phyloP scores from a whole-genome alignment of 64 coral and sea anemone species.

The Pachyseris speciosa region DNA sequence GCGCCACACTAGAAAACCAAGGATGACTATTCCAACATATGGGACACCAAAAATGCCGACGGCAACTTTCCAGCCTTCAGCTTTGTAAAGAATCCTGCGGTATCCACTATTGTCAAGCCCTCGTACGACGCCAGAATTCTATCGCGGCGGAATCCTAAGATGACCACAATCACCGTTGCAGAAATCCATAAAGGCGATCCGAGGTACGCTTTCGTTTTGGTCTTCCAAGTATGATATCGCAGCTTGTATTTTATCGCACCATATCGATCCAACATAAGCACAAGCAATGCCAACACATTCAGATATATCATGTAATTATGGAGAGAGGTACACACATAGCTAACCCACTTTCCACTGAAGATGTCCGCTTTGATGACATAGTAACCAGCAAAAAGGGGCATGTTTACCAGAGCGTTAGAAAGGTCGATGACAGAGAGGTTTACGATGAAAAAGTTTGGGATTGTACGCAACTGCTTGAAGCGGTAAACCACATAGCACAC shows the following conservation, averaged over 20 bases:
- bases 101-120: not conserved
- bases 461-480: conserved; percentile 6
- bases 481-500: not conserved
- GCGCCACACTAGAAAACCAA: not conserved
- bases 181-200: not conserved
- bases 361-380: not conserved
- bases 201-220: not conserved
- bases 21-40: not conserved
- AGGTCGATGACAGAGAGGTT: conserved; percentile 45
- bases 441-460: conserved; percentile 34
- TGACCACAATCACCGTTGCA: not conserved
- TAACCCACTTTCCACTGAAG: not conserved
- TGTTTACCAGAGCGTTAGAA: conserved; percentile 13
- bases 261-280: conserved; percentile 17
- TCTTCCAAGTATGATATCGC: conserved; percentile 24
- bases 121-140: not conserved
- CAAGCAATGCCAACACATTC: conserved; percentile 8
- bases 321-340: not conserved
- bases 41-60: not conserved
- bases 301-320: not conserved
- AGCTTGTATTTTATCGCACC: conserved; percentile 4
- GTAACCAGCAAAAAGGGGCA: conserved; percentile 29
- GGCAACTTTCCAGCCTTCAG: not conserved
- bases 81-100: not conserved
- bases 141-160: not conserved